phyloP scores from a whole-genome alignment of 2,888 invertebrate genomes.

The Nomada fabriciana region DNA sequence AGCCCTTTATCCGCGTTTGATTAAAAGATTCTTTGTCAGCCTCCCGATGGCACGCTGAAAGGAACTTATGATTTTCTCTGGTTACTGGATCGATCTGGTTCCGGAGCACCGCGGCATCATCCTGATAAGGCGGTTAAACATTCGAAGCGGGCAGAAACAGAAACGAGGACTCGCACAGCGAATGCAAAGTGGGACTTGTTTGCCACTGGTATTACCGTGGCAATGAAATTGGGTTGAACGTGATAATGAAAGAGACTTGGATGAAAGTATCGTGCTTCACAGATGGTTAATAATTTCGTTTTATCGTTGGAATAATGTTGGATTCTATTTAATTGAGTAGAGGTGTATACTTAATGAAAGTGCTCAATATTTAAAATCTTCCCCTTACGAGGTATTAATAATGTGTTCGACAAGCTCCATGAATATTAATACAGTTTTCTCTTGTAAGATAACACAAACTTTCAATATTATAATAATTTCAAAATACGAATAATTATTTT shows the following conservation, averaged over 20 bases:
- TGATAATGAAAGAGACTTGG: not conserved
- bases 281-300: too few relatives aligned
- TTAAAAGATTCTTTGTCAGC: conserved; percentile 59
- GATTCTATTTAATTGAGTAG: too few relatives aligned
- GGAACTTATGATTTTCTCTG: conserved; percentile 38
- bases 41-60: conserved; percentile 25
- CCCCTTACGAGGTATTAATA: too few relatives aligned
- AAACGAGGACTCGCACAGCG: conserved; percentile 13
- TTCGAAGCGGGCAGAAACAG: conserved; percentile 16
- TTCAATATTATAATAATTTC: too few relatives aligned
- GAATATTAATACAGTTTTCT: too few relatives aligned
- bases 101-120: conserved; percentile 7
- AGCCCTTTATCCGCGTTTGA: conserved; percentile 59
- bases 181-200: conserved; percentile 12
- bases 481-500: too few relatives aligned
- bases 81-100: conserved; percentile 38
- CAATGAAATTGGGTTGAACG: conserved; percentile 8
- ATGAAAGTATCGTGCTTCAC: too few relatives aligned
- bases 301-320: too few relatives aligned
- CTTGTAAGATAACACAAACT: too few relatives aligned
- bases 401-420: too few relatives aligned
- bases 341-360: too few relatives aligned
- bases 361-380: too few relatives aligned
- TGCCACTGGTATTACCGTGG: not conserved
- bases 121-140: conserved; percentile 45